phyloP scores from a whole-genome alignment of 2,113 vertebrate species.

The Chloebia gouldiae region DNA sequence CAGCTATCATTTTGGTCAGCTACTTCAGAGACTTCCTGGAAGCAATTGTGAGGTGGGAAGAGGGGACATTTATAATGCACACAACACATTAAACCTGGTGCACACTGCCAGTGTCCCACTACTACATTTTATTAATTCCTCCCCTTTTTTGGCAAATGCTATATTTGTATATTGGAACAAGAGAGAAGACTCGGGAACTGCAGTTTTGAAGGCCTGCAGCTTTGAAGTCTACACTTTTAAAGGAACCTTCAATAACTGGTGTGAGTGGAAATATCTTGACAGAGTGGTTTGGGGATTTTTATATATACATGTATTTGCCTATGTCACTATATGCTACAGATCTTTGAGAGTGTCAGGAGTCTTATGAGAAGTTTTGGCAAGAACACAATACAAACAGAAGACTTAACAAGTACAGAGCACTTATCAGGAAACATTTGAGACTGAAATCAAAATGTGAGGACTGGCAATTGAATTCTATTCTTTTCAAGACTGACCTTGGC shows the following conservation, averaged over 20 bases:
- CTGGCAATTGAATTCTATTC: background rate
- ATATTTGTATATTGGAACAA: background rate
- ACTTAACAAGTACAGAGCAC: background rate
- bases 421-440: background rate
- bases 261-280: background rate
- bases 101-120: background rate
- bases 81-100: background rate
- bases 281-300: background rate
- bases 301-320: background rate
- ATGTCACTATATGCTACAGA: background rate
- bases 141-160: background rate
- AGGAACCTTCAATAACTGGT: background rate
- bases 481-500: background rate
- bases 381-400: background rate
- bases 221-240: background rate
- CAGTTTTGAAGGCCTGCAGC: background rate
- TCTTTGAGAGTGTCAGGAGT: background rate
- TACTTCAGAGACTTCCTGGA: background rate
- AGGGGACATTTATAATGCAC: background rate
- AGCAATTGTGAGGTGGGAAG: background rate
- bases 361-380: background rate
- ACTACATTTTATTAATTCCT: background rate
- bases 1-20: background rate
- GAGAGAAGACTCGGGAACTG: background rate
- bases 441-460: background rate